Percentiles rank a stretch among this genome's conserved stretches.
phyloP scores from a whole-genome alignment of 2,113 vertebrate genomes.

The Pleuronectes platessa region DNA sequence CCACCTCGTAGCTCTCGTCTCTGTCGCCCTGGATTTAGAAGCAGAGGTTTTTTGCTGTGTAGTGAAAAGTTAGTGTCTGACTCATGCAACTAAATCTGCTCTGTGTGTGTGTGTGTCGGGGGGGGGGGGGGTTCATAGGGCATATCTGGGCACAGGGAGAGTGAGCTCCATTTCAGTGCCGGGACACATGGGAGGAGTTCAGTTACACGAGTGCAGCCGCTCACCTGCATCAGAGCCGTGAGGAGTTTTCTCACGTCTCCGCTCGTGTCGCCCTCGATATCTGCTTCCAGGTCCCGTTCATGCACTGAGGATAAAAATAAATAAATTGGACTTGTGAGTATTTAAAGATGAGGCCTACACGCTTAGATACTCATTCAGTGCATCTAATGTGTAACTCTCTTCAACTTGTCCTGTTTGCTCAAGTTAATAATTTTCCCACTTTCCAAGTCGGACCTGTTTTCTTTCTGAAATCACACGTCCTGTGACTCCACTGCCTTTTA shows the following conservation, averaged over 20 bases:
- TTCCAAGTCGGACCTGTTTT: not conserved
- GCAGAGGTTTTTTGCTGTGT: not conserved
- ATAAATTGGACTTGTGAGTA: too few relatives aligned
- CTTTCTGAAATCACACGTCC: too few relatives aligned
- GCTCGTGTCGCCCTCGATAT: conserved; percentile 84
- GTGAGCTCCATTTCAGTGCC: conserved; percentile 56
- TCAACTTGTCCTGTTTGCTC: not conserved
- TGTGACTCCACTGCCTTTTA: too few relatives aligned
- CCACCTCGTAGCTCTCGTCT: conserved; percentile 83
- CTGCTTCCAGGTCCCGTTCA: conserved; percentile 82
- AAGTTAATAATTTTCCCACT: not conserved
- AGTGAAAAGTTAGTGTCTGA: conserved; percentile 1
- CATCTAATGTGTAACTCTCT: not conserved
- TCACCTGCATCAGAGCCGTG: conserved; percentile 78
- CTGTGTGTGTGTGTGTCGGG: conserved; percentile 24
- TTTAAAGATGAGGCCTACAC: too few relatives aligned
- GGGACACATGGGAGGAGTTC: conserved; percentile 9
- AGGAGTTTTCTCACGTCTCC: conserved; percentile 83
- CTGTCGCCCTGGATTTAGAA: conserved; percentile 73
- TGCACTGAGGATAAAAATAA: conserved; percentile 69
- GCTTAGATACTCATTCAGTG: not conserved
- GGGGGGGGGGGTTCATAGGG: conserved; percentile 7
- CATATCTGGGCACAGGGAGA: conserved; percentile 35
- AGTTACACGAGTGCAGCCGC: conserved; percentile 29
- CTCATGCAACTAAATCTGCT: conserved; percentile 25